Percentiles rank a stretch among this genome's conserved stretches.
Conservation (phyloP, 2,113 vertebrate species). For the Aphyosemion australe region DNA sequence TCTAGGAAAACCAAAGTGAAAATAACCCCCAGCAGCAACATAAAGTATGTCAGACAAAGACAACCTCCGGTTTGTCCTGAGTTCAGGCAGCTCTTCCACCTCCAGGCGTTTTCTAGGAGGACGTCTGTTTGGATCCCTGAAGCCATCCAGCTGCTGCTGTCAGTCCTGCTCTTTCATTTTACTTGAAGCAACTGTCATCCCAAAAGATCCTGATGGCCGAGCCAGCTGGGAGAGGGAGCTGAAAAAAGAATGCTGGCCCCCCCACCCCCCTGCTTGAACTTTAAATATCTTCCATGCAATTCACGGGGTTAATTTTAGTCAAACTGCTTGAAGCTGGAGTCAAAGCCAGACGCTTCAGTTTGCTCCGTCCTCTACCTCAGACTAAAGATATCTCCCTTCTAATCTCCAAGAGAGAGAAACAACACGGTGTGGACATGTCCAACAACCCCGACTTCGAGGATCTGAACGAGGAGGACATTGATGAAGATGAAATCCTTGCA, state of each 20-base stretch:
- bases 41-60: not conserved
- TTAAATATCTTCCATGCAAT: slow-evolving; percentile 86
- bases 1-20: no score
- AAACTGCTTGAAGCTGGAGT: slow-evolving; percentile 52
- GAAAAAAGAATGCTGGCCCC: slow-evolving; percentile 71
- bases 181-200: slow-evolving; percentile 82
- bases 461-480: slow-evolving; percentile 79
- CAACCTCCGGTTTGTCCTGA: slow-evolving; percentile 7
- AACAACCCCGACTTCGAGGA: slow-evolving; percentile 57
- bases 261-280: slow-evolving; percentile 63
- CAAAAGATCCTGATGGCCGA: slow-evolving; percentile 84
- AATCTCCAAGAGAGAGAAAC: not conserved
- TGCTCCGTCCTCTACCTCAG: slow-evolving; percentile 16
- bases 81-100: slow-evolving; percentile 1
- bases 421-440: slow-evolving; percentile 63
- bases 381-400: slow-evolving; percentile 6
- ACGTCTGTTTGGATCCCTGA: slow-evolving; percentile 22
- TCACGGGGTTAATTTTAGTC: slow-evolving; percentile 89
- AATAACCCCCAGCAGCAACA: no score
- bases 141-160: slow-evolving; percentile 71
- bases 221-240: slow-evolving; percentile 88
- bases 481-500: slow-evolving; percentile 93
- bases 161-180: slow-evolving; percentile 44
- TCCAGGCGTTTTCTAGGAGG: slow-evolving; percentile 37
- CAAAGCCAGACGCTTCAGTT: slow-evolving; percentile 34